A percentile compares a stretch with the other conserved stretches of the same genome.
These are phyloP conservation scores for Corythaeola cristata DNA, from an alignment of 2,113 vertebrate species.

Conservation along the genomic window DNA sequence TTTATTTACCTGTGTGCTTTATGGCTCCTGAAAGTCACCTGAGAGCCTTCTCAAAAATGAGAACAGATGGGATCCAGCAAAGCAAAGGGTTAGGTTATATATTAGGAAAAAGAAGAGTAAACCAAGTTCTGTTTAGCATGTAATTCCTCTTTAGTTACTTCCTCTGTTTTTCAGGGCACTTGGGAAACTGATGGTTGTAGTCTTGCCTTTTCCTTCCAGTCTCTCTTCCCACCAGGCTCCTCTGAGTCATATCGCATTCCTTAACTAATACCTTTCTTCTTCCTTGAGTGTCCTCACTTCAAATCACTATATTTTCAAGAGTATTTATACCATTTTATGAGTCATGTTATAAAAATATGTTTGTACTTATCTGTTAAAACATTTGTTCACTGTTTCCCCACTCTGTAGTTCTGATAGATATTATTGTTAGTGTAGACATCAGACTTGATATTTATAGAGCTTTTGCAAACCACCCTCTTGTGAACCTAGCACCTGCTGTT, in stretches of 20 bases:
- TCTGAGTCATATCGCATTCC: not conserved
- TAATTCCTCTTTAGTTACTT: not conserved
- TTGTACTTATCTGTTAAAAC: not conserved
- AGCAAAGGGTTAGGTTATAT: not conserved
- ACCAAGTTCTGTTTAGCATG: not conserved
- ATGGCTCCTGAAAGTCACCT: not conserved
- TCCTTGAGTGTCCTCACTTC: not conserved
- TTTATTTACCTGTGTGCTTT: not conserved
- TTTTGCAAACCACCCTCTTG: not conserved
- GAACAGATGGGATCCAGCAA: not conserved
- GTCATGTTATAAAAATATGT: not conserved
- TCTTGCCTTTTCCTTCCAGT: not conserved
- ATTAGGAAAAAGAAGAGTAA: not conserved
- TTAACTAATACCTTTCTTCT: not conserved
- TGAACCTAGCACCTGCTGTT: not conserved
- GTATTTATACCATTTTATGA: not conserved
- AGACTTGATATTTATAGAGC: not conserved
- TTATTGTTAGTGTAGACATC: not conserved
- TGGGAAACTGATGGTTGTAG: not conserved
- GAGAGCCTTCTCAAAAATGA: not conserved
- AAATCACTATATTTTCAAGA: not conserved
- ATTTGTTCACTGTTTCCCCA: not conserved
- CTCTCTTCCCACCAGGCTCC: not conserved
- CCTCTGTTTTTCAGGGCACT: not conserved
- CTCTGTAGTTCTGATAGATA: not conserved